Evolutionary conservation across 2,113 vertebrate species (phyloP), one percentile per base, ranked within the genome.

Genomic region (Columbina picui): DNA sequence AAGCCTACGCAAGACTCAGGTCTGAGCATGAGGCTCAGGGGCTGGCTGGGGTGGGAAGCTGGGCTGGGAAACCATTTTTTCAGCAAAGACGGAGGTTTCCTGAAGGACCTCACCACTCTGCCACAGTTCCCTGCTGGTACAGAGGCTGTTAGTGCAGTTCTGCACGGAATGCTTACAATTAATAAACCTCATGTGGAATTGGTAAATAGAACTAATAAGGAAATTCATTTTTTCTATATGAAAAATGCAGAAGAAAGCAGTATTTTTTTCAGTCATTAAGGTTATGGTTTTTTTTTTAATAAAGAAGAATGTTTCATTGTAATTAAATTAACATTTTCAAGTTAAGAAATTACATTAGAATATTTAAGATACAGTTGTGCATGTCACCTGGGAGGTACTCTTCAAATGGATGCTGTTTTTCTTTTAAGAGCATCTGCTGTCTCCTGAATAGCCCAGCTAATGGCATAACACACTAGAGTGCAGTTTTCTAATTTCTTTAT

Each of bases 271-370:
- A 73, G 63, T 55, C n/a, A 32, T 70, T 41, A 67, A 38, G 20
- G 6, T 70, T 50, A 70, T 32, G 45, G 0, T 4, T 60, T 87
- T 85, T 83, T 29, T 19, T 45, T 3, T n/a, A n/a, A 61, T 71
- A 50, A 93, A 87, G 85, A 63, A 88, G 93, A 84, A 73, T 17
- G 3, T 50, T 95, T 67, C 19, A 29, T n/a, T 86, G 22, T 65
- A 80, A 90, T 93, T 76, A 60, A 88, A 74, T 86, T 59, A 89
- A 64, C 26, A 63, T 74, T 85, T 93, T 83, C 70, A 80, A 36
- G 22, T 59, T 2, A 21, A 55, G 89, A 59, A 53, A 82, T 76
- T 87, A 64, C 53, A 88, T 81, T 70, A 89, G 69, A 75, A 78
- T 91, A 89, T 89, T 86, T 77, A 93, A 88, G n/a, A 49, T 61